phyloP scores from a whole-genome alignment of 2,113 vertebrate genomes.

The Hucho hucho region DNA sequence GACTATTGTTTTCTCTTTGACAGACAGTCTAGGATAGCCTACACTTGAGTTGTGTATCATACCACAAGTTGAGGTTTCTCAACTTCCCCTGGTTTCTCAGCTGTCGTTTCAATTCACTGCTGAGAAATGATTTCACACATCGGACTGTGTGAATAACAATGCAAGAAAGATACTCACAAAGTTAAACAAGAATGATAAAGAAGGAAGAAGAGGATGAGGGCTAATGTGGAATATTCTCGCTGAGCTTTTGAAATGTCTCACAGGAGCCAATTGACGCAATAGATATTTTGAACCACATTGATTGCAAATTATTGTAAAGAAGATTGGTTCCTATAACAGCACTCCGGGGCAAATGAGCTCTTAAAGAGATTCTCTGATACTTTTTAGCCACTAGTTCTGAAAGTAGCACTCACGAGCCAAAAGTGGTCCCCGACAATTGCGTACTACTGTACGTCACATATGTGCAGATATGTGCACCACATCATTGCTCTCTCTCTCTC shows the following conservation, averaged over 20 bases:
- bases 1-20: too few relatives aligned
- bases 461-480: too few relatives aligned
- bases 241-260: not conserved
- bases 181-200: not conserved
- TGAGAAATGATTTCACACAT: constrained; percentile 2
- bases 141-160: not conserved
- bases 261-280: constrained; percentile 51
- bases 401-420: too few relatives aligned
- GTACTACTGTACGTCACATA: too few relatives aligned
- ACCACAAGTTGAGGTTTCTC: not conserved
- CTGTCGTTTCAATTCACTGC: not conserved
- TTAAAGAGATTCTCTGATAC: constrained; percentile 3
- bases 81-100: not conserved
- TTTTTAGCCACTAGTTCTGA: too few relatives aligned
- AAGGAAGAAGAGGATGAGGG: not conserved
- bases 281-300: constrained; percentile 53
- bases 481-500: too few relatives aligned
- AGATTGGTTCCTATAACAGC: constrained; percentile 60
- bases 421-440: too few relatives aligned
- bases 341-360: constrained; percentile 37
- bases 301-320: constrained; percentile 62
- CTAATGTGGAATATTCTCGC: not conserved
- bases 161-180: not conserved
- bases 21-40: too few relatives aligned
- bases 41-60: too few relatives aligned